phyloP scores from a whole-genome alignment of 1,140 invertebrate species.

The Drosophila teissieri region DNA sequence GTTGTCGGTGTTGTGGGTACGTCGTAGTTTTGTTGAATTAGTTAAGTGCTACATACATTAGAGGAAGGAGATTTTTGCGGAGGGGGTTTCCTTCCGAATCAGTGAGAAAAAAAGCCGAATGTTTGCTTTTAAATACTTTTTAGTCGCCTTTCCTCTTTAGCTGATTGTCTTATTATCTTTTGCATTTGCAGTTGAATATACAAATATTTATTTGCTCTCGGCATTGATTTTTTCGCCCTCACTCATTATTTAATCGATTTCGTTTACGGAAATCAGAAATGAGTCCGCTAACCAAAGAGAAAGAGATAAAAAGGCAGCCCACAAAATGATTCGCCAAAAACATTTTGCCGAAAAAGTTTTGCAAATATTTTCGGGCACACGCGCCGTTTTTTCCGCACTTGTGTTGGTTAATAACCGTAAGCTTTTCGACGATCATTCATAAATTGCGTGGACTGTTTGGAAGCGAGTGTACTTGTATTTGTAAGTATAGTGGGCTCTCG shows the following conservation, averaged over 20 bases:
- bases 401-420: constrained; percentile 75
- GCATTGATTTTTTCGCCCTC: constrained; percentile 32
- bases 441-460: constrained; percentile 72
- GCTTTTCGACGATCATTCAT: constrained; percentile 75
- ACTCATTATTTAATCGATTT: constrained; percentile 76
- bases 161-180: constrained; percentile 37
- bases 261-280: constrained; percentile 73
- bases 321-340: constrained; percentile 31
- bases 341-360: constrained; percentile 41
- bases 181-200: constrained; percentile 54
- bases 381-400: constrained; percentile 43
- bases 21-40: constrained; percentile 79
- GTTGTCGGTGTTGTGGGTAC: constrained; percentile 46
- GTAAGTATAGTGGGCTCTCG: constrained; percentile 1
- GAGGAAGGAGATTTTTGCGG: constrained; percentile 15
- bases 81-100: constrained; percentile 28
- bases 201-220: constrained; percentile 67
- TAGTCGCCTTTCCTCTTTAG: constrained; percentile 15
- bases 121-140: constrained; percentile 42
- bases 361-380: constrained; percentile 61
- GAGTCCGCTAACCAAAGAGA: constrained; percentile 32
- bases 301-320: constrained; percentile 50
- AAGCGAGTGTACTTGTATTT: constrained; percentile 18
- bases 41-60: constrained; percentile 73
- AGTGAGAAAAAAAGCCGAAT: neutral